Evolutionary conservation across 2,888 invertebrate genomes (phyloP).

Genomic region (Caenorhabditis macrosperma): DNA sequence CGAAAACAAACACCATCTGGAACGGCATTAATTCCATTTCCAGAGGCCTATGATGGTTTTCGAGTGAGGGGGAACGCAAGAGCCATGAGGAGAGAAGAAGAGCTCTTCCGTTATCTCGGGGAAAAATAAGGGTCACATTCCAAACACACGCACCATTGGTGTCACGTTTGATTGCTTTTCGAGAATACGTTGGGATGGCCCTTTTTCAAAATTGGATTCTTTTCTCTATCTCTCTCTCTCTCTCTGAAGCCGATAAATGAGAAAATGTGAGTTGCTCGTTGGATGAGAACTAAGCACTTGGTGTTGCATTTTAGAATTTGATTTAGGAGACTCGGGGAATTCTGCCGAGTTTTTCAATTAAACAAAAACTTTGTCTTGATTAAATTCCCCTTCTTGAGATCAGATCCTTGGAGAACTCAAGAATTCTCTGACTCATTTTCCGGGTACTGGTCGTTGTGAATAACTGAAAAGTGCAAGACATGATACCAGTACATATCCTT

Average conservation of each 20-base stretch:
- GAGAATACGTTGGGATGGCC: constrained; percentile 11
- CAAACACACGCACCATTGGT: constrained; percentile 29
- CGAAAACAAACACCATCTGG: constrained; percentile 39
- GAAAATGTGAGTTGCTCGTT: background rate
- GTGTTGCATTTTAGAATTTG: background rate
- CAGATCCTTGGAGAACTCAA: too few relatives aligned
- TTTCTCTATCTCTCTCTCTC: background rate
- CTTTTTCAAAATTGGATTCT: constrained; percentile 32
- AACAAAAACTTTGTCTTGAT: background rate
- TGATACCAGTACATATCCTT: constrained; percentile 14
- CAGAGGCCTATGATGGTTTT: constrained; percentile 18
- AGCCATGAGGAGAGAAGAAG: constrained; percentile 1
- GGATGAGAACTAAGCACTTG: background rate
- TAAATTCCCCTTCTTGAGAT: background rate
- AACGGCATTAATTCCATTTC: constrained; percentile 48
- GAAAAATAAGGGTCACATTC: constrained; percentile 19
- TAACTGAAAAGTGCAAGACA: constrained; percentile 11
- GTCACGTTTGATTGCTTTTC: constrained; percentile 46
- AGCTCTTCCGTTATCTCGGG: constrained; percentile 34
- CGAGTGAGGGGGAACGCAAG: background rate
- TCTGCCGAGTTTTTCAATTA: background rate
- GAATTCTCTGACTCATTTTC: background rate
- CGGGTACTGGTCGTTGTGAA: background rate
- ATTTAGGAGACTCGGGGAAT: background rate
- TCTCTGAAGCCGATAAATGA: constrained; percentile 1